phyloP scores from a whole-genome alignment of 2,113 vertebrate species.

The Ophiodon elongatus region DNA sequence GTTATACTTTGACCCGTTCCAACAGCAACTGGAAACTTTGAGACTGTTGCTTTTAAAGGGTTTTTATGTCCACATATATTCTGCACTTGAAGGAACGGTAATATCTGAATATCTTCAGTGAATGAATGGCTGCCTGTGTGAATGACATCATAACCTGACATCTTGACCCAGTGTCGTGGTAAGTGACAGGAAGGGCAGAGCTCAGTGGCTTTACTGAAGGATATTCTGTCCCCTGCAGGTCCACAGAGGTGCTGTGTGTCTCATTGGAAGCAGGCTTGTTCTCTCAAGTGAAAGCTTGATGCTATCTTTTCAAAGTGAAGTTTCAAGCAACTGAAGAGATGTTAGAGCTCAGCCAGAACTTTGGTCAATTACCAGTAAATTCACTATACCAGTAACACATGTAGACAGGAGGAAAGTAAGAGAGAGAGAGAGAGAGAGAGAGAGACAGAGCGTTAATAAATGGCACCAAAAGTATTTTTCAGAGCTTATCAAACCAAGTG shows the following conservation, averaged over 20 bases:
- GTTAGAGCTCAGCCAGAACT: slow-evolving; percentile 65
- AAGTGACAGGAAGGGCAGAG: slow-evolving; percentile 43
- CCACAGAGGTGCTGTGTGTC: slow-evolving; percentile 39
- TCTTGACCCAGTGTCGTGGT: slow-evolving; percentile 27
- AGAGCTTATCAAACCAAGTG: slow-evolving; percentile 3
- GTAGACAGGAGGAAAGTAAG: slow-evolving; percentile 12
- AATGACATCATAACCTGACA: slow-evolving; percentile 42
- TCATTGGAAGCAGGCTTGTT: slow-evolving; percentile 42
- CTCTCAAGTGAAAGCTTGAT: slow-evolving; percentile 61
- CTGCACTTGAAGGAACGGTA: not conserved
- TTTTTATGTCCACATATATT: not conserved
- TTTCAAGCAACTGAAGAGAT: slow-evolving; percentile 55
- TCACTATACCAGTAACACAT: slow-evolving; percentile 64
- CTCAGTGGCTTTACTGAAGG: slow-evolving; percentile 36
- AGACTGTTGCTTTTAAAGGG: slow-evolving; percentile 32
- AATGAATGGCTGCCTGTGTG: slow-evolving; percentile 45
- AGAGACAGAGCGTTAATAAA: slow-evolving; percentile 16
- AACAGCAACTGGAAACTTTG: slow-evolving; percentile 50
- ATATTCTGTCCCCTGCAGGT: slow-evolving; percentile 30
- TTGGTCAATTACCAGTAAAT: slow-evolving; percentile 79
- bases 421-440: slow-evolving; percentile 15
- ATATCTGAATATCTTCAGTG: not conserved
- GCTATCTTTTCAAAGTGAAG: slow-evolving; percentile 65
- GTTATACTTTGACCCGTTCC: slow-evolving; percentile 10
- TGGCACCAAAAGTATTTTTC: slow-evolving; percentile 1